Conservation (phyloP, 2,888 invertebrate genomes). For the Xestia xanthographa region DNA sequence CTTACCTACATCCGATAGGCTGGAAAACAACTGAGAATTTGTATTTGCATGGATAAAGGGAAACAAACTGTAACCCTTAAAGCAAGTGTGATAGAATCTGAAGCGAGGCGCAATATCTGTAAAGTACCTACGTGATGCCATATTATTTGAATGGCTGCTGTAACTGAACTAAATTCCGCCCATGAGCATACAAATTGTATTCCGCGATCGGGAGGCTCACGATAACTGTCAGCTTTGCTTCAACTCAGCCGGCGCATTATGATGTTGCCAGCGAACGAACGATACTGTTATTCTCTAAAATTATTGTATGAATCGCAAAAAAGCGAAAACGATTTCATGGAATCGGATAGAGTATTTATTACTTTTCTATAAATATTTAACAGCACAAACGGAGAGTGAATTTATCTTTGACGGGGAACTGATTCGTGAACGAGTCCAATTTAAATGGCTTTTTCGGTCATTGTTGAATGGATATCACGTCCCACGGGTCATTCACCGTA, state of each 20-base stretch:
- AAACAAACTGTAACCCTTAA: constrained; percentile 44
- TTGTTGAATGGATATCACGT: constrained; percentile 52
- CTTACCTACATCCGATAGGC: neutral
- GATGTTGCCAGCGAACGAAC: constrained; percentile 44
- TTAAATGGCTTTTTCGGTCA: constrained; percentile 58
- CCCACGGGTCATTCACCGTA: constrained; percentile 28
- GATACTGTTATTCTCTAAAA: constrained; percentile 57
- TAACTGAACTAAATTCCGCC: constrained; percentile 68
- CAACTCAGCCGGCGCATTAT: constrained; percentile 62
- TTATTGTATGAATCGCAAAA: constrained; percentile 62
- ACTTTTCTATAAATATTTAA: constrained; percentile 66
- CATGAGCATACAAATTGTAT: constrained; percentile 69
- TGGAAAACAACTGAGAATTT: constrained; percentile 15
- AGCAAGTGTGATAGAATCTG: constrained; percentile 43
- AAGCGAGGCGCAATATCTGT: constrained; percentile 43
- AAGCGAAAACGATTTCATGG: constrained; percentile 63
- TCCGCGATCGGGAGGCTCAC: constrained; percentile 64
- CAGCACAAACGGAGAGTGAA: constrained; percentile 57
- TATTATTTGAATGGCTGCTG: constrained; percentile 60
- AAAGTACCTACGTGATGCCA: constrained; percentile 59
- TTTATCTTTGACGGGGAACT: constrained; percentile 54
- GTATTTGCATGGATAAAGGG: constrained; percentile 14
- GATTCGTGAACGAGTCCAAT: constrained; percentile 50
- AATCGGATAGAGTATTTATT: constrained; percentile 65
- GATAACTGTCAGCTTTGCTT: constrained; percentile 72